Evolutionary conservation across 2,113 vertebrate genomes (phyloP).

Genomic region (Synchiropus splendidus): DNA sequence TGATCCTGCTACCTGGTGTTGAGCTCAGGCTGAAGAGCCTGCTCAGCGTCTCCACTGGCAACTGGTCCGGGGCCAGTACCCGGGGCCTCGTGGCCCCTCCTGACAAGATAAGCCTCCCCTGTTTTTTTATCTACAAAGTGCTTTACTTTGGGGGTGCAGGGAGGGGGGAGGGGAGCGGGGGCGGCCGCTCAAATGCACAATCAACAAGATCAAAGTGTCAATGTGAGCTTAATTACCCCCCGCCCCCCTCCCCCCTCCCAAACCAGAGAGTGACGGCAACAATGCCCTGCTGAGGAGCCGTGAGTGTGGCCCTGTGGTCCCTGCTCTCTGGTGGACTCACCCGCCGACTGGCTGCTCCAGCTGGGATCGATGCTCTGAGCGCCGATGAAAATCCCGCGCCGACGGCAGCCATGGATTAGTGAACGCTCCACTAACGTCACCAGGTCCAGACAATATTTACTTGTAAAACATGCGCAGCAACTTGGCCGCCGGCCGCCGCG

Average conservation of each 20-base stretch:
- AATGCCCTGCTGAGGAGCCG: slow-evolving; percentile 51
- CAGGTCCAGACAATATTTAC: slow-evolving; percentile 51
- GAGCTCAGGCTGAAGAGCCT: too few relatives aligned
- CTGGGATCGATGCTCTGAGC: slow-evolving; percentile 5
- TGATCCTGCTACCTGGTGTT: too few relatives aligned
- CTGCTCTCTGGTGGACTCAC: not conserved
- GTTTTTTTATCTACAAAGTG: slow-evolving; percentile 21
- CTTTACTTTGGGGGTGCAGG: too few relatives aligned
- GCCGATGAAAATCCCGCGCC: slow-evolving; percentile 38
- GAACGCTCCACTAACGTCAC: slow-evolving; percentile 38
- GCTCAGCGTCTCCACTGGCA: too few relatives aligned
- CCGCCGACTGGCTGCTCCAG: not conserved
- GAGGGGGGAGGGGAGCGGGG: slow-evolving; percentile 12
- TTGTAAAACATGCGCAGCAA: slow-evolving; percentile 60
- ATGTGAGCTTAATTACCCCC: slow-evolving; percentile 66
- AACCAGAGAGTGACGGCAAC: slow-evolving; percentile 60
- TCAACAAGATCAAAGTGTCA: slow-evolving; percentile 69
- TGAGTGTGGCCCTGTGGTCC: slow-evolving; percentile 33
- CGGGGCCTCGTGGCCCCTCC: slow-evolving; percentile 28
- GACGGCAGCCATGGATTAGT: slow-evolving; percentile 60
- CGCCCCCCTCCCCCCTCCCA: slow-evolving; percentile 9
- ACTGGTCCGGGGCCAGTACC: too few relatives aligned
- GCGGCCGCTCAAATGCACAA: slow-evolving; percentile 68
- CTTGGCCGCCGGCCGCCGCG: slow-evolving; percentile 38
- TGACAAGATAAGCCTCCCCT: slow-evolving; percentile 22